Base-by-base conservation (phyloP, 2,113 vertebrate species). In the Nerophis ophidion region DNA sequence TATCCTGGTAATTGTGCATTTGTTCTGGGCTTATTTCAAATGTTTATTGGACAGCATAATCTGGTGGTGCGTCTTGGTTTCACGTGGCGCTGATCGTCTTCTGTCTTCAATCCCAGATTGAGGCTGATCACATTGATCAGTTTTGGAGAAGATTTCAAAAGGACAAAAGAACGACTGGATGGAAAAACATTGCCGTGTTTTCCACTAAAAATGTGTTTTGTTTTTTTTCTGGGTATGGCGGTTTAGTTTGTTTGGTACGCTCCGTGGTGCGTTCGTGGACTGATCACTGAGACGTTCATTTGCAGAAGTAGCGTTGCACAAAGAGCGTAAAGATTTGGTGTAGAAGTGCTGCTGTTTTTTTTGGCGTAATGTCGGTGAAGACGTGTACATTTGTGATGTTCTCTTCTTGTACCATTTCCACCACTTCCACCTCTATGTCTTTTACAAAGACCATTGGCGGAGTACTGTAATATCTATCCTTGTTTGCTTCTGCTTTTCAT, bases 61-160 rank as follows among this genome's bases (percentile, higher is more conserved):
- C 1, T 26, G 26, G n/a, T n/a, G n/a, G n/a, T n/a, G n/a, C n/a
- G n/a, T n/a, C n/a, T n/a, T n/a, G n/a, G 26, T 26, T 26, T 3
- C 1, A 26, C 26, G 26, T 3, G 26, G 26, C 26, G 26, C 26
- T 26, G 26, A 26, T 26, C 3, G 26, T 26, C 26, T 26, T 26
- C 26, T 74, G 76, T 67, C 60, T 88, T 82, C 63, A 63, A 70
- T 91, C 91, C 92, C 93, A 93, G 87, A 93, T 91, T 92, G 87
- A 89, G 91, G 79, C 95, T 96, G 96, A 97, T 99, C 96, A 98
- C 96, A 98, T 98, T 99, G 96, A 98, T 98, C 97, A 93, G 95
- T 92, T 88, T 82, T 85, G 91, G 74, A 67, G 53, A 59, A 80
- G 40, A 44, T 44, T 44, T 44, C 1, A 42, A 55, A 34, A 49